Base-by-base conservation (phyloP, 2,113 vertebrate species). In the Burhinus bistriatus region DNA sequence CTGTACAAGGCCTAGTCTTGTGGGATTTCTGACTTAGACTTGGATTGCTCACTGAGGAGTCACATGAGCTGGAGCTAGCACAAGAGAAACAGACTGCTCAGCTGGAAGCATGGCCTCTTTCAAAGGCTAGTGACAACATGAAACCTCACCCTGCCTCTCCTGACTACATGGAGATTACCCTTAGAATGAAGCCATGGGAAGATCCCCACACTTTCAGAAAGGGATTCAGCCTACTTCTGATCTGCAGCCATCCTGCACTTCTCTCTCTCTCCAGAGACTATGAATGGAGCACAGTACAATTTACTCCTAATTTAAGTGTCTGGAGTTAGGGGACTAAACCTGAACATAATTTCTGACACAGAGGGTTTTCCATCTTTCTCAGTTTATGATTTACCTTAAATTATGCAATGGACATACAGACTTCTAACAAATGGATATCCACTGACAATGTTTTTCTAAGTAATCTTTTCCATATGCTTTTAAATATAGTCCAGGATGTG, bases 391-490 rank as follows among this genome's bases (percentile, higher is more conserved):
- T 77, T 83, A 69, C 45, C 34, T 69, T 36, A 62, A 86, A 83
- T 70, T 61, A 66, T 40, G 71, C 58, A 83, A 57, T 19, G 59
- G 68, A 69, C 49, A 36, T 69, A 70, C 9, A 81, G 23, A 44
- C 34, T 80, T 73, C 34, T 73, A 80, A 92, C 59, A 83, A 72
- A 85, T 29, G 19, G 21, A 40, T 66, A 89, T 38, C 71, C 55
- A 90, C 30, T 42, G 55, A 83, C 82, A 62, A 54, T 81, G 54
- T 90, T 95, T 90, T 86, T n/a, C 75, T 90, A 81, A 40, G 45
- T 42, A 95, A 96, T 66, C 64, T 88, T 70, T 96, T 80, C 89
- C 94, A 90, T 57, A 62, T 87, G 91, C 15, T 23, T 66, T 95
- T 81, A 73, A 73, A 92, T 89, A 66, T 7, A 65, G 40, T 25